phyloP scores from a whole-genome alignment of 2,888 invertebrate genomes.

The Cantharis rustica region DNA sequence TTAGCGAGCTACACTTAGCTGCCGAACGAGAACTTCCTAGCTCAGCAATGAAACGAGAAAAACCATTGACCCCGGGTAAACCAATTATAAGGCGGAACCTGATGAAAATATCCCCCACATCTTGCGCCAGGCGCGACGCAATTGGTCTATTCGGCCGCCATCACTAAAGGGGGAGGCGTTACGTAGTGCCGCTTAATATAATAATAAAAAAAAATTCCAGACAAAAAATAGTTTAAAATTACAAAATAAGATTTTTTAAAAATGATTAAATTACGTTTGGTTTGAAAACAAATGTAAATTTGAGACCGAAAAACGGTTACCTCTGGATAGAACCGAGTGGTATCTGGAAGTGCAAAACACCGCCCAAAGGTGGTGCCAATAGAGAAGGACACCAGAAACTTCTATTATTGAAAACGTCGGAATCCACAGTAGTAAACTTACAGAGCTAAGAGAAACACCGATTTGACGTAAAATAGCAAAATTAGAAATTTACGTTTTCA shows the following conservation, averaged over 20 bases:
- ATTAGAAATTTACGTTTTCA: not conserved
- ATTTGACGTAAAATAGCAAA: not conserved
- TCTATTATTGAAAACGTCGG: not conserved
- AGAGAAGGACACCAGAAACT: not conserved
- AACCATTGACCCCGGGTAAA: conserved; percentile 31
- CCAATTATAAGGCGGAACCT: conserved; percentile 8
- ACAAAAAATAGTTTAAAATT: conserved; percentile 2
- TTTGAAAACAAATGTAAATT: not conserved
- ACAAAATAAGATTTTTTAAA: not conserved
- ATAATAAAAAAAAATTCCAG: not conserved
- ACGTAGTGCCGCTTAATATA: not conserved
- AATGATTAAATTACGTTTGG: not conserved
- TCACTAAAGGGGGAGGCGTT: not conserved
- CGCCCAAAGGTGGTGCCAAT: not conserved
- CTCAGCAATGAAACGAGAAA: conserved; percentile 30
- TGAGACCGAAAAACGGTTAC: not conserved
- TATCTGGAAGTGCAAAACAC: not conserved
- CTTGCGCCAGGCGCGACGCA: not conserved
- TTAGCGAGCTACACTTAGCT: conserved; percentile 5
- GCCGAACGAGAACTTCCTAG: conserved; percentile 2
- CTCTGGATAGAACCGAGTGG: not conserved
- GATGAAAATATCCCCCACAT: not conserved
- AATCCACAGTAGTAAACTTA: not conserved
- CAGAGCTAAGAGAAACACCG: conserved; percentile 1
- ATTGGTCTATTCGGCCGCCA: conserved; percentile 2